A percentile compares a stretch with the other conserved stretches of the same genome.
These are phyloP conservation scores for Callyntrura sp. DNA, from an alignment of 2,888 invertebrate species.

Conservation along the genomic window DNA sequence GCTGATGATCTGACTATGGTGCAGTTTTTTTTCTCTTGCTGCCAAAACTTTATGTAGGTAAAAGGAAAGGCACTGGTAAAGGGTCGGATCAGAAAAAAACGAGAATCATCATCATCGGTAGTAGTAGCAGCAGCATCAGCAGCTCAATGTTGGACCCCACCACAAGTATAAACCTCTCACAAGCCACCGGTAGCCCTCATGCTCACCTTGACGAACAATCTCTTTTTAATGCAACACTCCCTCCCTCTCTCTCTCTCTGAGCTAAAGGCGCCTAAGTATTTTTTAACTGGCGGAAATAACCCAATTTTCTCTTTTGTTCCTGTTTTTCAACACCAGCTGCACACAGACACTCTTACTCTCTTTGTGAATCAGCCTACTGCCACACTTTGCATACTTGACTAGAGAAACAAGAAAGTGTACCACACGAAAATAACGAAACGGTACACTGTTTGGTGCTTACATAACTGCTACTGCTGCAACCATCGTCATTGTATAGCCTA, in stretches of 20 bases:
- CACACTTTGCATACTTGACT: neutral
- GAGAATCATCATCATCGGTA: neutral
- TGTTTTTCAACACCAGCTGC: slow-evolving; percentile 10
- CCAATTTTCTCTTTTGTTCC: neutral
- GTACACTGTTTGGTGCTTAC: neutral
- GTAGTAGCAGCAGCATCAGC: neutral
- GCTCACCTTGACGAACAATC: slow-evolving; percentile 8
- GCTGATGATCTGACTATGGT: slow-evolving; percentile 35
- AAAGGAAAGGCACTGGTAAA: neutral
- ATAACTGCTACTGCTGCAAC: neutral
- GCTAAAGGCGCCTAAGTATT: slow-evolving; percentile 23
- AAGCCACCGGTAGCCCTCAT: neutral
- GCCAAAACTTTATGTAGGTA: neutral
- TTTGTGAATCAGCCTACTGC: neutral
- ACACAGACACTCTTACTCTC: neutral
- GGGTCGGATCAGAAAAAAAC: neutral
- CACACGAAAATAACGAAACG: neutral
- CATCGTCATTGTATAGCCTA: neutral
- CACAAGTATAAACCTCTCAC: slow-evolving; percentile 8
- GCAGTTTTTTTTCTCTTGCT: slow-evolving; percentile 26
- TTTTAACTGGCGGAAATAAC: slow-evolving; percentile 46
- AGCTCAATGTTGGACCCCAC: neutral
- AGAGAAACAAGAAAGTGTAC: neutral
- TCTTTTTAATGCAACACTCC: neutral
- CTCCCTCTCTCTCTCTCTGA: neutral